Conservation (phyloP, 2,888 invertebrate genomes). For the Lasioglossum malachurum region DNA sequence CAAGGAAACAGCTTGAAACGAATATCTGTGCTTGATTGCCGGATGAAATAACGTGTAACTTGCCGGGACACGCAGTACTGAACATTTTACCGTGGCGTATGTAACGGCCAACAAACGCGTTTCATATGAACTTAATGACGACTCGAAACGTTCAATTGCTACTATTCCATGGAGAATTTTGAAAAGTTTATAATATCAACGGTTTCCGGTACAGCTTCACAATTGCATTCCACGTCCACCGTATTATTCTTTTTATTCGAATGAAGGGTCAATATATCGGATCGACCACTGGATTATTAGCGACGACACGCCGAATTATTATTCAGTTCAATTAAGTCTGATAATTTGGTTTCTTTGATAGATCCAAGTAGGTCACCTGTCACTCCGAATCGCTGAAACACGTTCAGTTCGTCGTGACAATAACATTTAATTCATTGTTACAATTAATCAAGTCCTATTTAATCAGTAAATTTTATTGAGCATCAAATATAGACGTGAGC, state of each 20-base stretch:
- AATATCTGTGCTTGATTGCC: neutral
- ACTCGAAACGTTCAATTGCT: neutral
- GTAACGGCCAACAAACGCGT: neutral
- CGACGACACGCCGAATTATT: neutral
- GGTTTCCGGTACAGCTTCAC: neutral
- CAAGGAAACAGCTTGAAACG: neutral
- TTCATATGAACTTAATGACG: constrained; percentile 11
- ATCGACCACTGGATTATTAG: neutral
- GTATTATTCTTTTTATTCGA: neutral
- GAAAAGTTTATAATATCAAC: neutral
- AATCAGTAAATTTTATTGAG: neutral
- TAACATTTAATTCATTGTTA: neutral
- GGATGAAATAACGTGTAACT: constrained; percentile 28
- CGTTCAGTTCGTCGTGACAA: neutral
- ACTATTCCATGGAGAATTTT: neutral
- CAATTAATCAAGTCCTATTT: neutral
- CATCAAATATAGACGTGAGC: neutral
- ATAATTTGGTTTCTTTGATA: neutral
- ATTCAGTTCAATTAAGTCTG: neutral
- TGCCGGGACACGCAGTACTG: neutral
- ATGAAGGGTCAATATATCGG: neutral
- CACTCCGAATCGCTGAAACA: neutral
- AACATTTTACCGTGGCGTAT: neutral
- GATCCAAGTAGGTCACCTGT: neutral
- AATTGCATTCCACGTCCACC: neutral